A percentile compares a stretch with the other conserved stretches of the same genome.
Conservation (phyloP, 2,888 invertebrate genomes). For the Pristionchus exspectatus region DNA sequence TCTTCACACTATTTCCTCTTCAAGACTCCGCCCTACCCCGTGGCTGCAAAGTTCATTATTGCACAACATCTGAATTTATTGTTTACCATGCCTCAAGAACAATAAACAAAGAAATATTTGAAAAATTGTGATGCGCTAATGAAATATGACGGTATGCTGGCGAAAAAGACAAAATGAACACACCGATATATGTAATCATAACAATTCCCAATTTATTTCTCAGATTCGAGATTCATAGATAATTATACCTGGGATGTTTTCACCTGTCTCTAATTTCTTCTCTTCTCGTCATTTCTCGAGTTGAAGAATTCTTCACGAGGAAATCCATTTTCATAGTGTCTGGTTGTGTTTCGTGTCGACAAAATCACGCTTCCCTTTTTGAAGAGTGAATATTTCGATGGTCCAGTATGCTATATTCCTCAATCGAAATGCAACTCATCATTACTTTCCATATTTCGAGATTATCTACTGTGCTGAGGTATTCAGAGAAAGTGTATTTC, state of each 20-base stretch:
- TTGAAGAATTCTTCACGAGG: not conserved
- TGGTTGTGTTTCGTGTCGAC: too few relatives aligned
- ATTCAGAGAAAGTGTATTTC: not conserved
- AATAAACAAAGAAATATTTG: not conserved
- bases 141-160: not conserved
- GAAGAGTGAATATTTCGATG: not conserved
- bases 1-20: not conserved
- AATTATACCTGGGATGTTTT: not conserved
- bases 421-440: not conserved
- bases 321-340: too few relatives aligned
- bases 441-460: not conserved
- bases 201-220: too few relatives aligned
- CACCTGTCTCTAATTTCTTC: not conserved
- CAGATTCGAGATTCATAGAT: too few relatives aligned
- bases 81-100: not conserved
- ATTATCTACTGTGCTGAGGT: not conserved
- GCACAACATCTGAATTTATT: not conserved
- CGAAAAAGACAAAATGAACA: not conserved
- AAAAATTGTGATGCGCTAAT: not conserved
- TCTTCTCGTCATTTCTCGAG: not conserved
- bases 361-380: too few relatives aligned
- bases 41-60: not conserved
- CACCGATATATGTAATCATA: too few relatives aligned
- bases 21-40: not conserved
- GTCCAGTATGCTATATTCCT: not conserved